Base-by-base conservation (phyloP, 64 coral and sea anemone species). In the Platygyra sinensis region DNA sequence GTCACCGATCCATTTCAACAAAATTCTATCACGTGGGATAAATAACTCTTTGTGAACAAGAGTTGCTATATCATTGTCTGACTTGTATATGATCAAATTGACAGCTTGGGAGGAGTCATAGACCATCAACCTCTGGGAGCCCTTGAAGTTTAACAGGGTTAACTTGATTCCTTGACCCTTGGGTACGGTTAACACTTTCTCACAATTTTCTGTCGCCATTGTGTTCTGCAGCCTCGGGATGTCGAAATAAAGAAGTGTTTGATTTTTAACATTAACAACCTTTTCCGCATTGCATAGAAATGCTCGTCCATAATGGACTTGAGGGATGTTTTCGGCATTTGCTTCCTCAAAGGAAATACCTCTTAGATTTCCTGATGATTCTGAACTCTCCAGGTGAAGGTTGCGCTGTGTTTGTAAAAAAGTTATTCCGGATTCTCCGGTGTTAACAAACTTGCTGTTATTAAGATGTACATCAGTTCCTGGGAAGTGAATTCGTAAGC, bases 341-440 rank as follows among this genome's bases (percentile, higher is more conserved):
- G 90, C 72, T 86, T 83, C 74, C 13, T 78, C 80, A 38, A 93
- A 74, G 5, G 78, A 52, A 67, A 96, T 55, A 13, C 94, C 94
- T 39, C 77, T 52, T 9, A 19, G 2, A 19, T 87, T 93, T 32
- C 60, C 33, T 67, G 72, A 67, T 19, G 82, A 60, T 39, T 17
- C 67, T 8, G 77, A 82, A 64, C 59, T 76, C 33, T 93, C 75
- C 14, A 96, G 16, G 15, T 38, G 57, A 51, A 74, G 73, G 30
- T 25, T 75, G 18, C 33, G 12, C 2, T 62, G n/a, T 18, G 90
- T 62, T 14, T 92, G 69, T 5, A 87, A 22, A 38, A 96, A 17
- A 18, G 2, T 77, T 22, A 93, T 11, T 29, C 90, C 94, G 52
- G 49, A 20, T 25, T 62, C 74, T 14, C 81, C 79, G 20, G 51